A percentile compares a stretch with the other conserved stretches of the same genome.
Evolutionary conservation across 2,888 invertebrate species (phyloP).

Genomic region (Pinctada fucata): DNA sequence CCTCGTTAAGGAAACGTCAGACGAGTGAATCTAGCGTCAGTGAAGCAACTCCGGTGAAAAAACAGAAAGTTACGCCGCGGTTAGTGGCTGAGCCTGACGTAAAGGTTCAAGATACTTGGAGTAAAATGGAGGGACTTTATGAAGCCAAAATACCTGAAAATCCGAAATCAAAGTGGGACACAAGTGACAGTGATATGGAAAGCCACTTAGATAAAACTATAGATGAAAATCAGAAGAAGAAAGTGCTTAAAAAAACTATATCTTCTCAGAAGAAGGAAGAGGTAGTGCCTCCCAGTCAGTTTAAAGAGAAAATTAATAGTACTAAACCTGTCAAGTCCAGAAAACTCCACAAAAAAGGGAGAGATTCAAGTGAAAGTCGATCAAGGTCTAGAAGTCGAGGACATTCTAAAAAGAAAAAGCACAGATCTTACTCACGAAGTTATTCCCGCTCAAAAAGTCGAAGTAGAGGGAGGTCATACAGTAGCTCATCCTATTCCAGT

Average conservation of each 20-base stretch:
- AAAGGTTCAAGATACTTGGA: constrained; percentile 66
- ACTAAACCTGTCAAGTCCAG: constrained; percentile 12
- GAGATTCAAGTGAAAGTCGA: constrained; percentile 42
- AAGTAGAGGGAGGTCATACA: constrained; percentile 48
- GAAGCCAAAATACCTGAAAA: constrained; percentile 59
- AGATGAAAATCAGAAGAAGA: constrained; percentile 43
- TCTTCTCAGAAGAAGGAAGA: constrained; percentile 24
- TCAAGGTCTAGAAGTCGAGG: constrained; percentile 43
- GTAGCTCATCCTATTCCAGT: constrained; percentile 56
- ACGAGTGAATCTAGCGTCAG: constrained; percentile 62
- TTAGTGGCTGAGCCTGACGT: constrained; percentile 36
- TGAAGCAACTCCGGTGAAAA: constrained; percentile 53
- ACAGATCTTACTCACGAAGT: constrained; percentile 49
- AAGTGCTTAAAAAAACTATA: constrained; percentile 17
- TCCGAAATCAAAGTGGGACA: constrained; percentile 71
- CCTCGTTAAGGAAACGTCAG: constrained; percentile 56
- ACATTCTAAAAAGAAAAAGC: constrained; percentile 35
- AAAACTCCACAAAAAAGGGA: constrained; percentile 26
- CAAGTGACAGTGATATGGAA: constrained; percentile 70
- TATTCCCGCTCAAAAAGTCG: constrained; percentile 22
- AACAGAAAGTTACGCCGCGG: constrained; percentile 48
- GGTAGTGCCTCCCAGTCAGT: neutral
- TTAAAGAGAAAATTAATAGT: constrained; percentile 29
- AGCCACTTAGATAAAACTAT: constrained; percentile 50
- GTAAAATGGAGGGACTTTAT: constrained; percentile 65